Percentiles rank a stretch among this genome's conserved stretches.
These are phyloP conservation scores for Eriosoma lanigerum DNA, from an alignment of 1,140 invertebrate genomes.

Conservation along the genomic window DNA sequence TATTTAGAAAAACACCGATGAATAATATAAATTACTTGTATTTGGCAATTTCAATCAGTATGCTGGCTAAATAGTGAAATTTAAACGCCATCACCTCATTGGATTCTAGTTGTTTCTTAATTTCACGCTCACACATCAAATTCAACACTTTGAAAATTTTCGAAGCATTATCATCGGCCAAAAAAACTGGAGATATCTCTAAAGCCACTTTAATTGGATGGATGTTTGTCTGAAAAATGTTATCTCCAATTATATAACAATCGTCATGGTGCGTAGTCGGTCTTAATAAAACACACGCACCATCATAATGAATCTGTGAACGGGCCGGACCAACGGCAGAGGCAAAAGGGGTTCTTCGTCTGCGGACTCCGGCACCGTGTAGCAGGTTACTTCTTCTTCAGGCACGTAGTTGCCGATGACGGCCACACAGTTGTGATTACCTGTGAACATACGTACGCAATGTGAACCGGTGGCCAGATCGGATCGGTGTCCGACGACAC, in stretches of 20 bases:
- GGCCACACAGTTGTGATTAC: slow-evolving; percentile 88
- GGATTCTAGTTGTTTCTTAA: slow-evolving; percentile 76
- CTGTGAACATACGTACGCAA: slow-evolving; percentile 54
- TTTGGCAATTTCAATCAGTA: slow-evolving; percentile 73
- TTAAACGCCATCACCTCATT: slow-evolving; percentile 95
- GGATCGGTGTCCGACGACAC: neutral
- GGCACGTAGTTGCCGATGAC: slow-evolving; percentile 95
- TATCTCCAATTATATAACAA: neutral
- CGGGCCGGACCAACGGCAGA: slow-evolving; percentile 68
- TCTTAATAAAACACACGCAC: slow-evolving; percentile 54
- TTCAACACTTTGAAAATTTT: slow-evolving; percentile 82
- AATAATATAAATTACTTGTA: slow-evolving; percentile 61
- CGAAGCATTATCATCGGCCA: slow-evolving; percentile 70
- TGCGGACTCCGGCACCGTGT: slow-evolving; percentile 74
- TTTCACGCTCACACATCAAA: slow-evolving; percentile 81
- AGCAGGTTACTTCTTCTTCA: slow-evolving; percentile 81
- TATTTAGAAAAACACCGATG: too few relatives aligned
- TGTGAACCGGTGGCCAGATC: neutral
- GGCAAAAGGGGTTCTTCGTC: slow-evolving; percentile 80
- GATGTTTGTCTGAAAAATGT: slow-evolving; percentile 75
- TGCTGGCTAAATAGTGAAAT: slow-evolving; percentile 80
- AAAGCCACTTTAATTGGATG: slow-evolving; percentile 84
- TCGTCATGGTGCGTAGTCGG: neutral
- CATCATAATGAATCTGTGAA: slow-evolving; percentile 87
- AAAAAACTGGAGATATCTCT: slow-evolving; percentile 71